Percentiles rank a stretch among this genome's conserved stretches.
Evolutionary conservation across 2,113 vertebrate species (phyloP).

Genomic region (Elephantulus edwardii): DNA sequence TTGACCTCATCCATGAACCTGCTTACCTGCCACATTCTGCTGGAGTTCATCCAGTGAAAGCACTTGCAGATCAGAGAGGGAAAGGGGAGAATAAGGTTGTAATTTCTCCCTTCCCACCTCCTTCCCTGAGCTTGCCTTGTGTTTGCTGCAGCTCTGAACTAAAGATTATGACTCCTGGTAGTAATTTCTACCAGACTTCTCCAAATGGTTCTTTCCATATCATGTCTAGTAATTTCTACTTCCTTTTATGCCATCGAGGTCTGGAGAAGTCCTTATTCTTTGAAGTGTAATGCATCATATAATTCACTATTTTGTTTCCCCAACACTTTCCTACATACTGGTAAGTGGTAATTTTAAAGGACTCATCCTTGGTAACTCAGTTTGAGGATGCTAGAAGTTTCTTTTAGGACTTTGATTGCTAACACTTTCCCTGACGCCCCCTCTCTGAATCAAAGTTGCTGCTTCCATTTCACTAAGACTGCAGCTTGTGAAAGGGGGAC

Average conservation of each 20-base stretch:
- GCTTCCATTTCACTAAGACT: background rate
- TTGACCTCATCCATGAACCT: background rate
- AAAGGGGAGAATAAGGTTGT: background rate
- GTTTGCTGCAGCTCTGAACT: background rate
- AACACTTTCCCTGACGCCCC: background rate
- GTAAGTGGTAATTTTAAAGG: slow-evolving; percentile 9
- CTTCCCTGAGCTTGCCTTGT: background rate
- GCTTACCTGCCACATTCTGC: background rate
- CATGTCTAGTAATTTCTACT: background rate
- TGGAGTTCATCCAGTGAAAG: background rate
- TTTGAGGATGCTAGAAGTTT: background rate
- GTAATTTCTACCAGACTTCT: background rate
- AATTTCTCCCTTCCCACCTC: background rate
- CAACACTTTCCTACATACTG: background rate
- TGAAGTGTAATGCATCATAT: background rate
- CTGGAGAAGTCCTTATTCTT: background rate
- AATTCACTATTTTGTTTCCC: background rate
- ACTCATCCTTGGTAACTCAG: background rate
- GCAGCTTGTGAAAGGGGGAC: background rate
- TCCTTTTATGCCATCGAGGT: background rate
- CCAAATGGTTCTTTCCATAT: background rate
- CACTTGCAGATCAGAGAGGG: background rate
- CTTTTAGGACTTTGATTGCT: background rate
- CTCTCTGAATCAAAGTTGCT: background rate
- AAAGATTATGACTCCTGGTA: background rate